These are phyloP conservation scores for Micrastur ruficollis DNA, from an alignment of 2,797 vertebrate species.

Conservation along the genomic window DNA sequence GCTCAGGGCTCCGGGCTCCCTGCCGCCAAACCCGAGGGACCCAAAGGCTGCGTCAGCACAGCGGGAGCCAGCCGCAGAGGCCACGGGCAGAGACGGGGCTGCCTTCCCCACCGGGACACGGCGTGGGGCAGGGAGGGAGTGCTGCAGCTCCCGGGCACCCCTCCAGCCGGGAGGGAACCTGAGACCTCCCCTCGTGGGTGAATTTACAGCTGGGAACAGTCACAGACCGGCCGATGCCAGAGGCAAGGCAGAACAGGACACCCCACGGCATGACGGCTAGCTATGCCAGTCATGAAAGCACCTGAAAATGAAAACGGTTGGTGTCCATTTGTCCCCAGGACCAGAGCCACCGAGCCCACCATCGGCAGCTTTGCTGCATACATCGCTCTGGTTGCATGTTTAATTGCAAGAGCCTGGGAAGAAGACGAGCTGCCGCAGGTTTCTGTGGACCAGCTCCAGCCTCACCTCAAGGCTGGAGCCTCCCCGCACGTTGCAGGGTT, in stretches of 20 bases:
- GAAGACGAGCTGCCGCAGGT: background rate
- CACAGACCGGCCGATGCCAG: accelerated
- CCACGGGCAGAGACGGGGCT: background rate
- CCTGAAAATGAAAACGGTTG: accelerated
- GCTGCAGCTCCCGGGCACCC: background rate
- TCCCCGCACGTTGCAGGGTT: accelerated
- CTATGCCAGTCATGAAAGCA: background rate
- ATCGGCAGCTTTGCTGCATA: background rate
- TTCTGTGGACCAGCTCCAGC: background rate
- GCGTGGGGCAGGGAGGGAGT: accelerated
- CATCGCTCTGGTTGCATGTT: background rate
- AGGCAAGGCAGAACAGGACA: background rate
- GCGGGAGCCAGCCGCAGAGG: background rate
- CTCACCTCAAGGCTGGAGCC: background rate
- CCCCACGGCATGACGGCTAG: accelerated
- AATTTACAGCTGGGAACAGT: background rate
- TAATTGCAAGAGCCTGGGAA: background rate
- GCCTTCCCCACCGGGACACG: background rate
- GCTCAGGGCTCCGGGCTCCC: background rate
- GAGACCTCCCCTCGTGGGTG: background rate
- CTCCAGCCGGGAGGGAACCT: background rate
- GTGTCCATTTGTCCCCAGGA: background rate
- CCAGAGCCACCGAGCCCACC: background rate
- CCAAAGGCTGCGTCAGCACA: background rate
- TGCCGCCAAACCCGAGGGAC: background rate